These are phyloP conservation scores for Gulo gulo DNA, from an alignment of 2,113 vertebrate genomes.

Conservation along the genomic window DNA sequence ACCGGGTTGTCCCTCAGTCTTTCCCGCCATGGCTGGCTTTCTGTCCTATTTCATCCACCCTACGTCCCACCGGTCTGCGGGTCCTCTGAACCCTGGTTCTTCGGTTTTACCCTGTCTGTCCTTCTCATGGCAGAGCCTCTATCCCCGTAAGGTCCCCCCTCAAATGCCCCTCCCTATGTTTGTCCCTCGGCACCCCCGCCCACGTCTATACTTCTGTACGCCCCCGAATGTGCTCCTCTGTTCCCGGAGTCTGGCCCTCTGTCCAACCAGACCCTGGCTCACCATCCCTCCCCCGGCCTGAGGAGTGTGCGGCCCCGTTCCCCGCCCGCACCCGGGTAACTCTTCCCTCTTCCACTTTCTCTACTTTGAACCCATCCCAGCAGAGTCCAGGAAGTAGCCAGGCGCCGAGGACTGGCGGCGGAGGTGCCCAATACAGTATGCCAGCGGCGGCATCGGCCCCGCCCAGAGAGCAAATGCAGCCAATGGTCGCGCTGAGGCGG, in stretches of 20 bases:
- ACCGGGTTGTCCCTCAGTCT: not conserved
- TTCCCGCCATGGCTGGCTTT: not conserved
- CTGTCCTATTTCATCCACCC: not conserved
- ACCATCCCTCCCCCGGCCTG: not conserved
- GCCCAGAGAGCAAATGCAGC: accelerated
- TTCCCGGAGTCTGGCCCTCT: not conserved
- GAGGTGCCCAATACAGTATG: not conserved
- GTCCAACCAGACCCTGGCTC: not conserved
- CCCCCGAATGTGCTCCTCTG: not conserved
- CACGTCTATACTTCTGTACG: not conserved
- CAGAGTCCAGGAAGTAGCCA: conserved; percentile 78
- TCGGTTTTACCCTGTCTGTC: not conserved
- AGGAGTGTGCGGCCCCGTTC: not conserved
- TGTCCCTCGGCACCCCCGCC: not conserved
- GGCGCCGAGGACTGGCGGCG: conserved; percentile 52
- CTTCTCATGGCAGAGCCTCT: not conserved
- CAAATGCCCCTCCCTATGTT: not conserved
- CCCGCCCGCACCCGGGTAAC: conserved; percentile 21
- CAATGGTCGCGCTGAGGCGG: conserved; percentile 60
- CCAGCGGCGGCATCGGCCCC: conserved; percentile 41
- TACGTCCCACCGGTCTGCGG: not conserved
- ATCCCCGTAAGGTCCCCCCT: not conserved
- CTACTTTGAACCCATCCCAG: conserved; percentile 78
- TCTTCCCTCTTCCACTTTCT: conserved; percentile 74
- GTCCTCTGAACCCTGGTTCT: not conserved